Conservation (phyloP, 2,888 invertebrate genomes). For the Acrobasis suavella region DNA sequence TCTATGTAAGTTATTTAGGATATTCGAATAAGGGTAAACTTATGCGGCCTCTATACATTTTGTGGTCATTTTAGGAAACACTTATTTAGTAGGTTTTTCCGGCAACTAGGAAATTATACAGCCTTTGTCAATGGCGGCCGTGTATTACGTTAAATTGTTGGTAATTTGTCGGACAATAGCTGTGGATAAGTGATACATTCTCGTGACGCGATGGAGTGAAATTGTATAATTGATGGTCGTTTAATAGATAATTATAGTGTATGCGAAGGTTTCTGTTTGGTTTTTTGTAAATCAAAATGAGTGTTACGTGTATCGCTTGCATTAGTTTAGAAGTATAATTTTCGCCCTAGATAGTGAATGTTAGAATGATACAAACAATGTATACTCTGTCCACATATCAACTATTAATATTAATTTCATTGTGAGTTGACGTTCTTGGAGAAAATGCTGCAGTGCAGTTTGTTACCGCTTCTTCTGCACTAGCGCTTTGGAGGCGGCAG, state of each 20-base stretch:
- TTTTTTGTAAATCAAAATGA: too few species aligned
- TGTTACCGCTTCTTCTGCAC: too few species aligned
- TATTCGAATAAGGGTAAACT: neutral
- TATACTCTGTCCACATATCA: too few species aligned
- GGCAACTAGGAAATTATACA: slow-evolving; percentile 1
- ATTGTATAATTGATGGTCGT: neutral
- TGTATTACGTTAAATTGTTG: neutral
- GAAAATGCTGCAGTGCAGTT: too few species aligned
- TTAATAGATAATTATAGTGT: neutral
- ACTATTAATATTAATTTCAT: too few species aligned
- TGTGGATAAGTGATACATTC: neutral
- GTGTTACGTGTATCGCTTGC: too few species aligned
- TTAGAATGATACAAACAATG: too few species aligned
- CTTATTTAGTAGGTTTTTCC: neutral
- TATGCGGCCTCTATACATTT: neutral
- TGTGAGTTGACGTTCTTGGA: too few species aligned
- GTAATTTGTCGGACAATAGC: neutral
- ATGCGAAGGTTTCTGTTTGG: neutral
- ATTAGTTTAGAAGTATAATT: too few species aligned
- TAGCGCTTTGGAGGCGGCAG: too few species aligned
- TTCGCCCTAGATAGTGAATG: too few species aligned
- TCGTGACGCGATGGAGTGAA: neutral
- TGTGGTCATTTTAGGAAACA: neutral
- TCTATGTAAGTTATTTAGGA: too few species aligned
- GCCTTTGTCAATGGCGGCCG: slow-evolving; percentile 1